Evolutionary conservation across 2,888 invertebrate species (phyloP).

Genomic region (Clunio marinus): DNA sequence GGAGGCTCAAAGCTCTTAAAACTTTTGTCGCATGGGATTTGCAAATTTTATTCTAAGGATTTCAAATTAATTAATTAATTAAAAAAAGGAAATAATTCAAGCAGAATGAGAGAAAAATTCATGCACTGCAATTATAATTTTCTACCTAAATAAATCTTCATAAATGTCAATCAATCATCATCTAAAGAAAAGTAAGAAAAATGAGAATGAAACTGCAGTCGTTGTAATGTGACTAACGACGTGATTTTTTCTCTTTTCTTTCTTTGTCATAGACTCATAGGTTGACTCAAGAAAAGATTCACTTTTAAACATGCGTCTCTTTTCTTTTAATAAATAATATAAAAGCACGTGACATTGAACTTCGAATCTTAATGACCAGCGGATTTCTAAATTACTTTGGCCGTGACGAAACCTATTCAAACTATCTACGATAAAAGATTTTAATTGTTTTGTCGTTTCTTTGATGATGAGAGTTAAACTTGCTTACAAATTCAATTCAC

Average conservation of each 20-base stretch:
- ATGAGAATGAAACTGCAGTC: no score
- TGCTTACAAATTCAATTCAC: not conserved
- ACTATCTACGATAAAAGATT: not conserved
- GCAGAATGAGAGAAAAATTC: no score
- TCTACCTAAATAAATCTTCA: no score
- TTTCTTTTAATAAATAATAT: not conserved
- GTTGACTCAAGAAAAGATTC: conserved; percentile 15
- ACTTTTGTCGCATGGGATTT: not conserved
- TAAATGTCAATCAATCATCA: no score
- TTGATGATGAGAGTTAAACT: conserved; percentile 9
- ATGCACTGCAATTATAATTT: no score
- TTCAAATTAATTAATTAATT: no score
- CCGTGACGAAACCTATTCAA: not conserved
- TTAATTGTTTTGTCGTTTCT: not conserved
- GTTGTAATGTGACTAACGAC: no score
- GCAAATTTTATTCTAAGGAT: no score
- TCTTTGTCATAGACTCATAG: no score
- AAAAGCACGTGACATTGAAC: not conserved
- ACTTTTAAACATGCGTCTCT: conserved; percentile 17
- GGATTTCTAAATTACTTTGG: not conserved
- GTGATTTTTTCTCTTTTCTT: no score
- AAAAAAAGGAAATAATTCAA: no score
- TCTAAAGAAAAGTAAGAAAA: no score
- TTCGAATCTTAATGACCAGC: conserved; percentile 5
- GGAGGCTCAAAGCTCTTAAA: not conserved